phyloP scores from a whole-genome alignment of 2,888 invertebrate genomes.

The Merodon equestris region DNA sequence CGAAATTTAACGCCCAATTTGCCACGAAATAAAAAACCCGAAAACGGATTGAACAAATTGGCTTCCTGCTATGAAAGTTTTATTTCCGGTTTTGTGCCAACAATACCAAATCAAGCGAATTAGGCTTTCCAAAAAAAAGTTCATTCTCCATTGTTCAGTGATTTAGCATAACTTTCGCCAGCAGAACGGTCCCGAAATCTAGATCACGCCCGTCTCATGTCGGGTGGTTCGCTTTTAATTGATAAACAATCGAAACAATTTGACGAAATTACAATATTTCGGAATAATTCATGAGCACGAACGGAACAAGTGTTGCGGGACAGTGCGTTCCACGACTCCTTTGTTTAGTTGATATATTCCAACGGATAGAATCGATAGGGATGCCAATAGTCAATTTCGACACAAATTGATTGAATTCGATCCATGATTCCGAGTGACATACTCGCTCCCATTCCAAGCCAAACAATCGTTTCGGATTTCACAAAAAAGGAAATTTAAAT shows the following conservation, averaged over 20 bases:
- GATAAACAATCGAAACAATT: slow-evolving; percentile 60
- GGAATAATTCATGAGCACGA: slow-evolving; percentile 56
- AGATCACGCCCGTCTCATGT: too few species aligned
- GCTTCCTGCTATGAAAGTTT: too few species aligned
- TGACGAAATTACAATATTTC: slow-evolving; percentile 54
- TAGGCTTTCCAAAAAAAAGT: too few species aligned
- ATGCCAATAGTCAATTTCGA: slow-evolving; percentile 41
- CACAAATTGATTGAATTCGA: slow-evolving; percentile 60
- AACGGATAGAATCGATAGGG: slow-evolving; percentile 42
- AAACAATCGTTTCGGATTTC: slow-evolving; percentile 5
- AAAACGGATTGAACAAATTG: too few species aligned
- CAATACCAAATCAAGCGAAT: too few species aligned
- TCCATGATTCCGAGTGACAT: slow-evolving; percentile 52
- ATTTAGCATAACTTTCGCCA: too few species aligned
- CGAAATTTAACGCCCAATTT: too few species aligned
- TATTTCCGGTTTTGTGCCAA: too few species aligned
- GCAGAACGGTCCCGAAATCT: too few species aligned
- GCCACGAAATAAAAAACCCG: too few species aligned
- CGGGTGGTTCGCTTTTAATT: slow-evolving; percentile 47
- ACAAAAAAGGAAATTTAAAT: neutral
- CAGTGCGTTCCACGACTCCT: neutral
- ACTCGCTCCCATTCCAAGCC: slow-evolving; percentile 23
- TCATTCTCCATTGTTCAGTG: too few species aligned
- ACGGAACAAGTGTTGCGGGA: neutral
- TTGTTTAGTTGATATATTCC: slow-evolving; percentile 1